Evolutionary conservation across 2,888 invertebrate genomes (phyloP).

Genomic region (Tanytarsus gracilentus): DNA sequence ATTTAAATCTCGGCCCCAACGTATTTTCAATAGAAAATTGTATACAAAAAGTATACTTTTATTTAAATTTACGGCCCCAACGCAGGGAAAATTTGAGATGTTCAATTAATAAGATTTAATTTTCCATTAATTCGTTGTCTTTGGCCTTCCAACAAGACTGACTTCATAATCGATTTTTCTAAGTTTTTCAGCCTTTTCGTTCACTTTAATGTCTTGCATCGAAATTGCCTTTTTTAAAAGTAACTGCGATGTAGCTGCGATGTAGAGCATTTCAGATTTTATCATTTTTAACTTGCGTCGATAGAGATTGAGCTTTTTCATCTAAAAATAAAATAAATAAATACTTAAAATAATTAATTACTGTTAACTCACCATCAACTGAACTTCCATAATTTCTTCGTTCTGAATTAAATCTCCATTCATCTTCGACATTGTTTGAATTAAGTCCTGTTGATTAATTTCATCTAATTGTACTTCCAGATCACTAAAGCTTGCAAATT

Average conservation of each 20-base stretch:
- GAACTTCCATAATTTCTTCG: background rate
- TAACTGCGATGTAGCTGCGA: background rate
- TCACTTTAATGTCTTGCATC: background rate
- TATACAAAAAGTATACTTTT: too few relatives aligned
- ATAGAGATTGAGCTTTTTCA: constrained; percentile 18
- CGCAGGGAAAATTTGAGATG: too few relatives aligned
- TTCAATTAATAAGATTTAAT: background rate
- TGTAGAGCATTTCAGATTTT: constrained; percentile 10
- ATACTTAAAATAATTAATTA: background rate
- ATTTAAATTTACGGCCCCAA: too few relatives aligned
- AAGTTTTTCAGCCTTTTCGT: background rate
- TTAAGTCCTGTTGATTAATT: background rate
- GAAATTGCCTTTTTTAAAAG: background rate
- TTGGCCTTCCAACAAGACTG: background rate
- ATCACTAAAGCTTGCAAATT: background rate
- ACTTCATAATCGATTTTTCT: constrained; percentile 1
- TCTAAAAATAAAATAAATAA: constrained; percentile 5
- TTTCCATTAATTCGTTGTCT: background rate
- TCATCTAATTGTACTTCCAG: background rate
- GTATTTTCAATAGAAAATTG: too few relatives aligned
- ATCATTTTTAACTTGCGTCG: constrained; percentile 3
- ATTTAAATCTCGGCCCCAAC: too few relatives aligned
- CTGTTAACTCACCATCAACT: background rate
- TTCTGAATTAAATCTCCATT: background rate
- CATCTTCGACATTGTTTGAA: background rate